Conservation (phyloP, 2,888 invertebrate genomes). For the Opisthograptis luteolata region DNA sequence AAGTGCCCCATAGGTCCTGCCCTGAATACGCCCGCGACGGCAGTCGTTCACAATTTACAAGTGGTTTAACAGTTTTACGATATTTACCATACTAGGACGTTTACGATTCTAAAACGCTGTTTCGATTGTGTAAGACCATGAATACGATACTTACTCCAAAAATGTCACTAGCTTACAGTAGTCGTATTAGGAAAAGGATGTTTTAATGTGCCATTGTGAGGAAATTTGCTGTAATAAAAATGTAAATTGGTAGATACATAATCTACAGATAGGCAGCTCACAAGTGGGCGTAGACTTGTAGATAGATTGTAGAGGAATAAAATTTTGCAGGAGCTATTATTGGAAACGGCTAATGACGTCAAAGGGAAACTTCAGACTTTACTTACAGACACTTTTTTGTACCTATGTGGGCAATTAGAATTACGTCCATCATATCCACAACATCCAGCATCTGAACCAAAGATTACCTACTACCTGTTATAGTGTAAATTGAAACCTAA, state of each 20-base stretch:
- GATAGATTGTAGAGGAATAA: no score
- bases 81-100: constrained; percentile 39
- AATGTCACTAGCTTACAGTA: background rate
- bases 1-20: background rate
- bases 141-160: constrained; percentile 2
- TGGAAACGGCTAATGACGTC: no score
- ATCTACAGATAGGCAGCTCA: constrained; percentile 17
- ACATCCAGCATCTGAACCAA: no score
- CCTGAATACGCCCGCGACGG: constrained; percentile 4
- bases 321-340: no score
- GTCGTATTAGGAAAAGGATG: background rate
- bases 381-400: no score
- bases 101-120: constrained; percentile 24
- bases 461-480: no score
- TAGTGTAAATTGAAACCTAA: no score
- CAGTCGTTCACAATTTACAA: constrained; percentile 44
- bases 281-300: no score
- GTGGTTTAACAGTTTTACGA: constrained; percentile 52
- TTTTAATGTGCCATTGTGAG: constrained; percentile 1
- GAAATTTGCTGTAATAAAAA: background rate
- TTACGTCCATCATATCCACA: no score
- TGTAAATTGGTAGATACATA: constrained; percentile 5
- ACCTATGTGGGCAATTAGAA: no score
- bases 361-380: no score
- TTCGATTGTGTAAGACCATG: constrained; percentile 17